phyloP scores from a whole-genome alignment of 1,140 invertebrate genomes.

The Cardiocondyla obscurior region DNA sequence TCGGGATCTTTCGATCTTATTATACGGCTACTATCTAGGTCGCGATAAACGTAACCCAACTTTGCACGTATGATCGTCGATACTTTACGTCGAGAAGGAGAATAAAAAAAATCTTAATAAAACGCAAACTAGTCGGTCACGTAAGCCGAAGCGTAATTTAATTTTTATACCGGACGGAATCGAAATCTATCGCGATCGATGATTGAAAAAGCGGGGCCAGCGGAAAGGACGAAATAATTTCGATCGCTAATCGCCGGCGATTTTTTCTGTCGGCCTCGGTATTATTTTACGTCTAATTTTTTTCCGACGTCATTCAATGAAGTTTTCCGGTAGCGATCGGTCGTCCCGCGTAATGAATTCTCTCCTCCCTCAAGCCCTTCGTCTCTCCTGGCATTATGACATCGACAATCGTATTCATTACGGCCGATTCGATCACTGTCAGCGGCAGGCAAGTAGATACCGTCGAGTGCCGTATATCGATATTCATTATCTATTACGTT shows the following conservation, averaged over 20 bases:
- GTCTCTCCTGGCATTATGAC: slow-evolving; percentile 37
- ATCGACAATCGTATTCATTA: slow-evolving; percentile 50
- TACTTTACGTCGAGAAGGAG: background rate
- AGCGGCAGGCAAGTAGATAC: slow-evolving; percentile 30
- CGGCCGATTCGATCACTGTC: slow-evolving; percentile 32
- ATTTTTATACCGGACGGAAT: no score
- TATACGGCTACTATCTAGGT: no score
- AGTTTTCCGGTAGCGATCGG: background rate
- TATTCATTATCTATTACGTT: slow-evolving; percentile 53
- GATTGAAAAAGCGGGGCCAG: background rate
- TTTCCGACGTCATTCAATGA: background rate
- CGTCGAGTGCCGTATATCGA: slow-evolving; percentile 32
- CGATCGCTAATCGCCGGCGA: background rate
- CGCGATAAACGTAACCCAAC: background rate
- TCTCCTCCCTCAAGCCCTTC: background rate
- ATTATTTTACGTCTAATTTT: no score
- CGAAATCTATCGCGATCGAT: background rate
- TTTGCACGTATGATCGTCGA: background rate
- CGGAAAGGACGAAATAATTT: background rate
- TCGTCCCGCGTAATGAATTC: background rate
- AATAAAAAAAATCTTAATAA: background rate
- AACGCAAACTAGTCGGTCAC: background rate
- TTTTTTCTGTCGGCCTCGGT: background rate
- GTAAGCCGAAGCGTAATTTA: no score
- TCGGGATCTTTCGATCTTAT: background rate